These are phyloP conservation scores for Clistopyga incitator DNA, from an alignment of 2,888 invertebrate species.

Conservation along the genomic window DNA sequence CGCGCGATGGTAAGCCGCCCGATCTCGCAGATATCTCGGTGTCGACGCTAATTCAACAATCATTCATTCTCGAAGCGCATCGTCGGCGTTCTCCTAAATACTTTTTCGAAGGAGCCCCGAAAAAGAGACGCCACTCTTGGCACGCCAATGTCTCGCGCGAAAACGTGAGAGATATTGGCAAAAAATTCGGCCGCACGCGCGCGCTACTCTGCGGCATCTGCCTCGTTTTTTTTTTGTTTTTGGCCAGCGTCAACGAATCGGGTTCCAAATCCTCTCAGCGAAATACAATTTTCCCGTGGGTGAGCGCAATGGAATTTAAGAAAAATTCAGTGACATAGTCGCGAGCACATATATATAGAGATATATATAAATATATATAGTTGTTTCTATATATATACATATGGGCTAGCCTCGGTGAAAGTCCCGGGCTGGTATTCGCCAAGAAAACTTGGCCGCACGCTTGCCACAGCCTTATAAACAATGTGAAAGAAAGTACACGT, in stretches of 20 bases:
- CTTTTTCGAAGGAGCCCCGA: constrained; percentile 5
- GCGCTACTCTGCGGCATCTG: neutral
- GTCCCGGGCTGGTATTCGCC: constrained; percentile 64
- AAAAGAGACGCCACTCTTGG: constrained; percentile 11
- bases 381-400: constrained; percentile 39
- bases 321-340: neutral
- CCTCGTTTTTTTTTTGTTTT: constrained; percentile 3
- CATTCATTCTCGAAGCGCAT: constrained; percentile 13
- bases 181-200: constrained; percentile 19
- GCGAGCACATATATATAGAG: constrained; percentile 8
- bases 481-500: constrained; percentile 51
- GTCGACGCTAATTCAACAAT: constrained; percentile 32
- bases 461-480: constrained; percentile 44
- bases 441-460: constrained; percentile 44
- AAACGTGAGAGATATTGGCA: constrained; percentile 22
- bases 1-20: neutral
- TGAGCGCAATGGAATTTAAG: constrained; percentile 20
- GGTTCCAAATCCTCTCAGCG: constrained; percentile 41
- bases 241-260: constrained; percentile 20
- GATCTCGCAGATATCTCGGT: neutral
- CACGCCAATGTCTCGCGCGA: constrained; percentile 23
- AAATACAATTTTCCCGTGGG: constrained; percentile 26
- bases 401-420: constrained; percentile 60
- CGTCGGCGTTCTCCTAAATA: neutral
- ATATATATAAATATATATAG: constrained; percentile 22